A percentile compares a stretch with the other conserved stretches of the same genome.
phyloP scores from a whole-genome alignment of 2,888 invertebrate species.

The Merodon equestris region DNA sequence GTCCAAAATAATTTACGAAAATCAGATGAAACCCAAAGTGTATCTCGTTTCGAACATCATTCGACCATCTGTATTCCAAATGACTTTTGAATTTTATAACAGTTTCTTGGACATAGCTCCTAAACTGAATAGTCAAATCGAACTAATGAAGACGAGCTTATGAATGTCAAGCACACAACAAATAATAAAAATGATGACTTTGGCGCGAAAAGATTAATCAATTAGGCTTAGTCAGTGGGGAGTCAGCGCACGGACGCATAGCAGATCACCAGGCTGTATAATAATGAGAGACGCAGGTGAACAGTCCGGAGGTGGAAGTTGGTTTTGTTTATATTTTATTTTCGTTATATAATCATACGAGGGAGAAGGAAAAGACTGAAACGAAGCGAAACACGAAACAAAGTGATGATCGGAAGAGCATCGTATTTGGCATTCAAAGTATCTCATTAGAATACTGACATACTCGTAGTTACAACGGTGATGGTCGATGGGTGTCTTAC shows the following conservation, averaged over 20 bases:
- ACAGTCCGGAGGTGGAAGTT: slow-evolving; percentile 37
- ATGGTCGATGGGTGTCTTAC: neutral
- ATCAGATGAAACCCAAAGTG: slow-evolving; percentile 19
- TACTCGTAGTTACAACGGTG: slow-evolving; percentile 5
- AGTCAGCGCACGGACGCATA: no score
- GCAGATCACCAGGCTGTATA: no score
- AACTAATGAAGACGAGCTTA: slow-evolving; percentile 38
- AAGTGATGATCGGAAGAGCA: slow-evolving; percentile 2
- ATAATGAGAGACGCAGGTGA: neutral
- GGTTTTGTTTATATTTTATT: slow-evolving; percentile 20
- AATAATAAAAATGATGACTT: slow-evolving; percentile 47
- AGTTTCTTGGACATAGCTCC: slow-evolving; percentile 27
- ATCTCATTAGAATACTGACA: slow-evolving; percentile 40
- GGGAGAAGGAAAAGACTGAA: neutral
- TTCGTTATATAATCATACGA: slow-evolving; percentile 17
- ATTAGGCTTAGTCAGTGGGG: slow-evolving; percentile 30
- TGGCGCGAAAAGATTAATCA: slow-evolving; percentile 44
- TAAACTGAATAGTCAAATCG: slow-evolving; percentile 16
- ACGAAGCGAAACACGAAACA: no score
- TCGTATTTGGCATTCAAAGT: slow-evolving; percentile 36
- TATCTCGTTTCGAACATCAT: slow-evolving; percentile 32
- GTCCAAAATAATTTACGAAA: slow-evolving; percentile 13
- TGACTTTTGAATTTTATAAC: slow-evolving; percentile 58
- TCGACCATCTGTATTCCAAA: slow-evolving; percentile 47
- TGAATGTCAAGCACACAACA: slow-evolving; percentile 9